A percentile compares a stretch with the other conserved stretches of the same genome.
Conservation (phyloP, 2,888 invertebrate genomes). For the Nomada ferruginata region DNA sequence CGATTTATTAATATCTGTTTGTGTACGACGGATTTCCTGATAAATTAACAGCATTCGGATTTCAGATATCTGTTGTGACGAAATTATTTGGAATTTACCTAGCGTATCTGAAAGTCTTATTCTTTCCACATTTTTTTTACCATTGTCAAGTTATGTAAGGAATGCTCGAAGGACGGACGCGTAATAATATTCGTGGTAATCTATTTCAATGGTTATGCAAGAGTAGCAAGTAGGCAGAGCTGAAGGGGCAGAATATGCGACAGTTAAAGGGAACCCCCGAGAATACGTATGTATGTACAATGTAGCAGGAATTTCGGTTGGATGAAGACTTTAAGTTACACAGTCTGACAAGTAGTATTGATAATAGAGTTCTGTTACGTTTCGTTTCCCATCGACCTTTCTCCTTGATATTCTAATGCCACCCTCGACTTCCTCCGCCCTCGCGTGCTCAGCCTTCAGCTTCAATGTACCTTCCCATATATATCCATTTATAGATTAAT, state of each 20-base stretch:
- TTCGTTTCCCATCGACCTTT: constrained; percentile 34
- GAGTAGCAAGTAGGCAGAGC: no score
- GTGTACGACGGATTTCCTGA: neutral
- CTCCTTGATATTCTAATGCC: constrained; percentile 33
- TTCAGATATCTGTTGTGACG: no score
- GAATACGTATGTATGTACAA: neutral
- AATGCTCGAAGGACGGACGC: neutral
- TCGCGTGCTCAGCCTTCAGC: constrained; percentile 20
- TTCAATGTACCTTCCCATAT: constrained; percentile 40
- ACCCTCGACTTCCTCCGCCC: constrained; percentile 17
- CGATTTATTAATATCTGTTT: neutral
- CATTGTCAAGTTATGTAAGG: neutral
- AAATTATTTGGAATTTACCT: no score
- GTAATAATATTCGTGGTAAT: neutral
- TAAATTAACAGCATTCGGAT: neutral
- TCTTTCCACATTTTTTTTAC: no score
- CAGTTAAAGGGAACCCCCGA: neutral
- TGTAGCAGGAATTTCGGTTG: neutral
- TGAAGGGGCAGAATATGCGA: neutral
- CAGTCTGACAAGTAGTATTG: constrained; percentile 32
- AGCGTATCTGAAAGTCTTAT: no score
- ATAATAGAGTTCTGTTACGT: constrained; percentile 37
- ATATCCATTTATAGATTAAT: constrained; percentile 46
- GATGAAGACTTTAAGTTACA: constrained; percentile 8
- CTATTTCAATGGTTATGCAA: neutral